These are phyloP conservation scores for Glaucomys volans DNA, from an alignment of 2,113 vertebrate species.

Conservation along the genomic window DNA sequence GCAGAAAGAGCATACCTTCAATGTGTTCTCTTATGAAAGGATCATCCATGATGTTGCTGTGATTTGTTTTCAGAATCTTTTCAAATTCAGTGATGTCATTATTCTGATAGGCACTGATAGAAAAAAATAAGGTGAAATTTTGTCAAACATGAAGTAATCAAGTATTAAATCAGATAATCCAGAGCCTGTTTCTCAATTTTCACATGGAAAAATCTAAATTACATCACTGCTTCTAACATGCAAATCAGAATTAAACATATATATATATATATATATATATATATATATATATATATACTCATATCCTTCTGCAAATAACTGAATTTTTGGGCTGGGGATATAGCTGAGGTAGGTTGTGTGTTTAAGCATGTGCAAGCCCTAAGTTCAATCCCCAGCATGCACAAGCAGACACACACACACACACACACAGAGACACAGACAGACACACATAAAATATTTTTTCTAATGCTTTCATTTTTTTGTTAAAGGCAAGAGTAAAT, in stretches of 20 bases:
- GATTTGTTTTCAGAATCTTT: constrained; percentile 99
- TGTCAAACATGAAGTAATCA: constrained; percentile 40
- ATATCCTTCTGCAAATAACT: constrained; percentile 23
- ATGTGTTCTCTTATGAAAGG: constrained; percentile 99
- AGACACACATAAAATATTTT: background rate
- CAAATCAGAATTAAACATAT: constrained; percentile 56
- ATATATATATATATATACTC: background rate
- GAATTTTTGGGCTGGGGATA: background rate
- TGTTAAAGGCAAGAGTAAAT: constrained; percentile 29
- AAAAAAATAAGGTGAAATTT: constrained; percentile 62
- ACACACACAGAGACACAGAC: too few relatives aligned
- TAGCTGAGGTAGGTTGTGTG: background rate
- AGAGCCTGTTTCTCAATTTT: constrained; percentile 39
- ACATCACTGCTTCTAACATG: constrained; percentile 20
- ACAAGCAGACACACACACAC: too few relatives aligned
- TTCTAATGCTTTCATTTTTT: constrained; percentile 18
- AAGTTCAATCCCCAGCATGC: background rate
- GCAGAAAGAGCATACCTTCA: constrained; percentile 91
- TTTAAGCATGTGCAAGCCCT: background rate
- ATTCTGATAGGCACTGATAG: constrained; percentile 98
- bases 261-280: too few relatives aligned
- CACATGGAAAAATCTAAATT: constrained; percentile 57
- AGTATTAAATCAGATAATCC: constrained; percentile 32
- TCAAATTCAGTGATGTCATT: constrained; percentile 99
- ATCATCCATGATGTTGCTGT: constrained; percentile 99